Percentiles rank a stretch among this genome's conserved stretches.
phyloP scores from a whole-genome alignment of 2,113 vertebrate genomes.

The Barbus barbus region DNA sequence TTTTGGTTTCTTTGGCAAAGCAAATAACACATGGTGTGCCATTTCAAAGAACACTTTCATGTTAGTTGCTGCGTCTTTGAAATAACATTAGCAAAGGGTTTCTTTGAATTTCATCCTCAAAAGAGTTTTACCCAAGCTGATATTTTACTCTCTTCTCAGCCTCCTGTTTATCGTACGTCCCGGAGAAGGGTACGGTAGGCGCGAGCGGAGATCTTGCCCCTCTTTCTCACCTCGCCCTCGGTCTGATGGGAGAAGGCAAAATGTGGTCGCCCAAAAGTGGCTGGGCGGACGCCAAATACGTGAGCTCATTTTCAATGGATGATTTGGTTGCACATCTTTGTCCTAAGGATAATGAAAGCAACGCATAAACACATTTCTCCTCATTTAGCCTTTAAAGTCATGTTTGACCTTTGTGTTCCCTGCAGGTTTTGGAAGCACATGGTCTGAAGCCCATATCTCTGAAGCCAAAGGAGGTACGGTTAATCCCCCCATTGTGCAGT shows the following conservation, averaged over 20 bases:
- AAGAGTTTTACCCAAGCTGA: no score
- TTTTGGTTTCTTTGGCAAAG: conserved; percentile 21
- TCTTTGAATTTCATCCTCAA: not conserved
- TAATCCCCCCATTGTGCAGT: conserved; percentile 40
- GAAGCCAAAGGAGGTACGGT: conserved; percentile 93
- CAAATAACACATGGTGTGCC: not conserved
- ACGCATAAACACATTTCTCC: conserved; percentile 31
- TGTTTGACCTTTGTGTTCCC: conserved; percentile 55
- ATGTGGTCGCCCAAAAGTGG: conserved; percentile 99
- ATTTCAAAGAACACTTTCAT: conserved; percentile 12
- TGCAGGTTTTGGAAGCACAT: conserved; percentile 92
- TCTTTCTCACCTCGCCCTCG: conserved; percentile 92
- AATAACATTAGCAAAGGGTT: not conserved
- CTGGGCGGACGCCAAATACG: conserved; percentile 99
- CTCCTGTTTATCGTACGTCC: conserved; percentile 94
- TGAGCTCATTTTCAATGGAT: conserved; percentile 69
- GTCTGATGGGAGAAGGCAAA: conserved; percentile 95
- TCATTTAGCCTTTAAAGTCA: conserved; percentile 55
- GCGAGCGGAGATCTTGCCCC: conserved; percentile 97
- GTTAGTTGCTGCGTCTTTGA: not conserved
- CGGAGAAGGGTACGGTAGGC: conserved; percentile 96
- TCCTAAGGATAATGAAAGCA: not conserved
- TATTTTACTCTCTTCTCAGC: conserved; percentile 68
- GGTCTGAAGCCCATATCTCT: conserved; percentile 90
- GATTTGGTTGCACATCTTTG: not conserved